A percentile compares a stretch with the other conserved stretches of the same genome.
Conservation (phyloP, 2,888 invertebrate genomes). For the Orchesellides sinensis region DNA sequence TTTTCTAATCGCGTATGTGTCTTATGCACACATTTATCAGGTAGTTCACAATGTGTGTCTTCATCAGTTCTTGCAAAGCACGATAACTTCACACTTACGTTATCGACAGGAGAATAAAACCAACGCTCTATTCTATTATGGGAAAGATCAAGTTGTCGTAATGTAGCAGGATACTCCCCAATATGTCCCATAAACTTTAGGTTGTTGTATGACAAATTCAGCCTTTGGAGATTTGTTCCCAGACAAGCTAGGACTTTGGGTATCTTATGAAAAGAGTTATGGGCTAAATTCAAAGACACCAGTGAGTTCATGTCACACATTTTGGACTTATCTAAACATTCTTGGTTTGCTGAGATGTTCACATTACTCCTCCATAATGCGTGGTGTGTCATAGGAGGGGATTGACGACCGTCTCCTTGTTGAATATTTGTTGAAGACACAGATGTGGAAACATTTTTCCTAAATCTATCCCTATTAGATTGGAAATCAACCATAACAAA, state of each 20-base stretch:
- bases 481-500: constrained; percentile 74
- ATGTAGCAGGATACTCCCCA: constrained; percentile 90
- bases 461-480: constrained; percentile 69
- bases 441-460: constrained; percentile 20
- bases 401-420: constrained; percentile 38
- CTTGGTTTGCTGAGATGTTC: constrained; percentile 69
- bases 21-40: constrained; percentile 83
- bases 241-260: constrained; percentile 94
- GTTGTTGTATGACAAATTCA: constrained; percentile 95
- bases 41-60: constrained; percentile 80
- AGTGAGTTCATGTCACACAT: constrained; percentile 61
- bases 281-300: constrained; percentile 85
- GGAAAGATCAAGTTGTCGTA: constrained; percentile 95
- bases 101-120: constrained; percentile 76
- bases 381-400: constrained; percentile 66
- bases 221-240: constrained; percentile 89
- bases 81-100: constrained; percentile 57
- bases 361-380: constrained; percentile 73
- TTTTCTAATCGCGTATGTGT: constrained; percentile 89
- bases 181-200: constrained; percentile 85
- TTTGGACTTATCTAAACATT: constrained; percentile 63
- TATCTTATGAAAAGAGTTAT: constrained; percentile 92
- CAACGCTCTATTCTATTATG: constrained; percentile 94
- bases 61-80: constrained; percentile 81
- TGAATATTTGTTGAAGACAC: constrained; percentile 24